Evolutionary conservation across 2,888 invertebrate genomes (phyloP).

Genomic region (Volucella zonaria): DNA sequence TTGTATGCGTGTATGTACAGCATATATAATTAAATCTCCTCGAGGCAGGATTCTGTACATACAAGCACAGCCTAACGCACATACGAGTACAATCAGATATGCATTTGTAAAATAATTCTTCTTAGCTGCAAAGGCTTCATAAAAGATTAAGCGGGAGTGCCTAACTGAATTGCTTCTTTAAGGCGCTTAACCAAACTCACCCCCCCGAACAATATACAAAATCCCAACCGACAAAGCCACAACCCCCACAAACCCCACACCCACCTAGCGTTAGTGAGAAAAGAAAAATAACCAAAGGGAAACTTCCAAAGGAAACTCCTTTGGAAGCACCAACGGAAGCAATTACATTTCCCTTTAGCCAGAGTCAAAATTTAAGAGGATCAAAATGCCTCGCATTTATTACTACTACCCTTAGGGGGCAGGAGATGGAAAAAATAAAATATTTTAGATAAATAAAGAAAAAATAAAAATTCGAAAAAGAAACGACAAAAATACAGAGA

Average conservation of each 20-base stretch:
- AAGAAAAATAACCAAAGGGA: not conserved
- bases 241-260: no score
- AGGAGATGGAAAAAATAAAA: slow-evolving; percentile 14
- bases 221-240: no score
- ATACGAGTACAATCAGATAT: not conserved
- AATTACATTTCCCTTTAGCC: slow-evolving; percentile 38
- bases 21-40: no score
- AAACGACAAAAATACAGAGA: no score
- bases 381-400: slow-evolving; percentile 38
- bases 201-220: no score
- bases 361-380: slow-evolving; percentile 48
- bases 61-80: no score
- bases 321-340: not conserved
- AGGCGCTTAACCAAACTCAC: slow-evolving; percentile 14
- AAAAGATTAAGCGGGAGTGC: slow-evolving; percentile 16
- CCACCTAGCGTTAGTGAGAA: no score
- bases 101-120: slow-evolving; percentile 15
- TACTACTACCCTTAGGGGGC: slow-evolving; percentile 8
- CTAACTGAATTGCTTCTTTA: slow-evolving; percentile 18
- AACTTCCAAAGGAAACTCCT: not conserved
- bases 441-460: not conserved
- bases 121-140: slow-evolving; percentile 35
- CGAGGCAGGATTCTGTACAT: no score
- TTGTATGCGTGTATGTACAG: no score
- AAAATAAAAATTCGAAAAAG: not conserved